Evolutionary conservation across 1,140 invertebrate genomes (phyloP), one percentile per base, ranked within the genome.

Genomic region (Lordiphosa collinella): DNA sequence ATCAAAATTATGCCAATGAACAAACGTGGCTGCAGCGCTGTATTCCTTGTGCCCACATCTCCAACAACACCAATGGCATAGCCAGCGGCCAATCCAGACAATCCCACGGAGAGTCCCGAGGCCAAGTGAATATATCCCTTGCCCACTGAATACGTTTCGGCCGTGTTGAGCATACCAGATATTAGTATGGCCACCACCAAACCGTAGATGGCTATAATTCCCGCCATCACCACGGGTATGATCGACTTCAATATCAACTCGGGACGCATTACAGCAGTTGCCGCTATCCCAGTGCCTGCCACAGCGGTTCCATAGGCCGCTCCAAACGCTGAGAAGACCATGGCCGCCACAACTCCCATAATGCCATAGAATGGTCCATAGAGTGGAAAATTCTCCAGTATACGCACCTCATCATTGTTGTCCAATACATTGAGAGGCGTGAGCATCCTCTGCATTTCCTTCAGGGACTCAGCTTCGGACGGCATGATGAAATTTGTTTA

Each of bases 1-100:
- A 98, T 97, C 32, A 98, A 91, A 85, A 98, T 97, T 96, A 98
- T 98, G 68, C 97, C 97, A 48, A 98, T 95, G 90, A 96, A 97
- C 4, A 98, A 92, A 80, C 96, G 92, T 7, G 96, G 97, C 87
- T 98, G 97, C 87, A 97, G 96, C 22, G 96, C 96, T 44, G 95
- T 97, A 67, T 96, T 96, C 79, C 97, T 91, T 1, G 98, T 96
- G 74, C 96, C 96, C 31, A 95, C 95, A 85, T 98, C 96, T 50
- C 96, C 96, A 3, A 98, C 96, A 71, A 97, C 95, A 16, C 96
- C 96, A 76, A 98, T 97, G 34, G 96, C 96, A 90, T 96, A 98
- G 38, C 96, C 96, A 43, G 96, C 96, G 44, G 96, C 96, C 67
- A 98, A 89, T 62, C 97, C 97, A 79, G 94, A 95, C 57, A 98